These are phyloP conservation scores for Drosophila bocki DNA, from an alignment of 1,140 invertebrate species.

Conservation along the genomic window DNA sequence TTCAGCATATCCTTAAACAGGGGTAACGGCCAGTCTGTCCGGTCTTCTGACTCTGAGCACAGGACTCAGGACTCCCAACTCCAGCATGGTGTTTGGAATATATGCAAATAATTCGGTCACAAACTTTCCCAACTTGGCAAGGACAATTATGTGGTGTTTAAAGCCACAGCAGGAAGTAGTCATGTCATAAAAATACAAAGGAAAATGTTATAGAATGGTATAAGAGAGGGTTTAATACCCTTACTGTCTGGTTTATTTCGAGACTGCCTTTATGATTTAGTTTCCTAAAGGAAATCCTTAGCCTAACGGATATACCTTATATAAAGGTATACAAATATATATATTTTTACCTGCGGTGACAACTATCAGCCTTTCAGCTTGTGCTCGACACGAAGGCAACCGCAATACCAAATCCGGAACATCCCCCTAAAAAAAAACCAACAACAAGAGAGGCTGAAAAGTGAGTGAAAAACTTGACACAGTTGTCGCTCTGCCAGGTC, in stretches of 20 bases:
- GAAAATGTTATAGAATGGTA: not conserved
- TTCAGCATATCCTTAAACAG: conserved; percentile 45
- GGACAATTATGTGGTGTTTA: conserved; percentile 55
- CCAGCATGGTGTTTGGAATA: conserved; percentile 41
- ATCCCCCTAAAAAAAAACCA: conserved; percentile 8
- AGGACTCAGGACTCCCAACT: too few species aligned
- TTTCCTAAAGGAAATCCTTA: not conserved
- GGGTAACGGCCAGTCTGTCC: conserved; percentile 1
- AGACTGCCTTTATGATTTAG: not conserved
- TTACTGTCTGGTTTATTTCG: too few species aligned
- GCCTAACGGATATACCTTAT: not conserved
- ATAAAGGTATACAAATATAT: conserved; percentile 5
- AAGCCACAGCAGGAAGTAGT: conserved; percentile 34
- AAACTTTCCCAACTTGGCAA: conserved; percentile 57
- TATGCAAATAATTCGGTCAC: conserved; percentile 43
- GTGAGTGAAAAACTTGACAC: conserved; percentile 48
- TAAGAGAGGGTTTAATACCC: not conserved
- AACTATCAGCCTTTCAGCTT: conserved; percentile 36
- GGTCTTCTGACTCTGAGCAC: not conserved
- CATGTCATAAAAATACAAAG: not conserved
- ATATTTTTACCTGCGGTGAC: conserved; percentile 44
- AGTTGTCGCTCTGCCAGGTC: conserved; percentile 25
- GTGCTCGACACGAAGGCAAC: conserved; percentile 41
- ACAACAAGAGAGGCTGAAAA: conserved; percentile 9
- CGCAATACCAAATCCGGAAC: conserved; percentile 58